phyloP scores from a whole-genome alignment of 37 sponge, comb jelly and placozoan species.

The Beroe forskalii region DNA sequence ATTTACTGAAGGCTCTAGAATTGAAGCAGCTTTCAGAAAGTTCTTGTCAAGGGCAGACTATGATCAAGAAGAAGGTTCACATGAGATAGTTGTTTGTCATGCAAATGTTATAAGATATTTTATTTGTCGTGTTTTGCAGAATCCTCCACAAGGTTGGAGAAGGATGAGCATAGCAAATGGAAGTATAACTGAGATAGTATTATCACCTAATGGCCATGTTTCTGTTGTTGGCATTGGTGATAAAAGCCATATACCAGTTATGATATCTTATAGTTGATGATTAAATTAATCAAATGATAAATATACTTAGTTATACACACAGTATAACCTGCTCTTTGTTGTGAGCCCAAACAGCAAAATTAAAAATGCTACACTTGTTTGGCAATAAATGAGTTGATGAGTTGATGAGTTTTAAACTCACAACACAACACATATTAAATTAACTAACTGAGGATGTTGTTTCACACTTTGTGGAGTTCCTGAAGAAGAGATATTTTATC shows the following conservation, averaged over 20 bases:
- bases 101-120: slow-evolving; percentile 65
- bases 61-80: slow-evolving; percentile 20
- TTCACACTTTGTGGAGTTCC: no score
- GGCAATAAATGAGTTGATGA: no score
- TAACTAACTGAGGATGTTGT: no score
- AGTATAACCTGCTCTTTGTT: no score
- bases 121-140: slow-evolving; percentile 1
- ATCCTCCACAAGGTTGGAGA: slow-evolving; percentile 9
- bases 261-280: slow-evolving; percentile 1
- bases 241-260: neutral
- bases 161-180: slow-evolving; percentile 45
- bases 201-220: slow-evolving; percentile 18
- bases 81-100: slow-evolving; percentile 63
- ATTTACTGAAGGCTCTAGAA: slow-evolving; percentile 21
- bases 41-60: slow-evolving; percentile 28
- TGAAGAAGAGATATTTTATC: no score
- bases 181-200: slow-evolving; percentile 17
- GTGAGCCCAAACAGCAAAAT: no score
- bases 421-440: no score
- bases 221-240: neutral
- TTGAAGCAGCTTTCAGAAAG: slow-evolving; percentile 60
- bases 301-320: no score
- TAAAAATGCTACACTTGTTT: no score
- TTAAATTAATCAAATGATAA: no score
- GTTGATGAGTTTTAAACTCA: no score